A percentile compares a stretch with the other conserved stretches of the same genome.
Conservation (phyloP, 2,113 vertebrate species). For the Jacana jacana region DNA sequence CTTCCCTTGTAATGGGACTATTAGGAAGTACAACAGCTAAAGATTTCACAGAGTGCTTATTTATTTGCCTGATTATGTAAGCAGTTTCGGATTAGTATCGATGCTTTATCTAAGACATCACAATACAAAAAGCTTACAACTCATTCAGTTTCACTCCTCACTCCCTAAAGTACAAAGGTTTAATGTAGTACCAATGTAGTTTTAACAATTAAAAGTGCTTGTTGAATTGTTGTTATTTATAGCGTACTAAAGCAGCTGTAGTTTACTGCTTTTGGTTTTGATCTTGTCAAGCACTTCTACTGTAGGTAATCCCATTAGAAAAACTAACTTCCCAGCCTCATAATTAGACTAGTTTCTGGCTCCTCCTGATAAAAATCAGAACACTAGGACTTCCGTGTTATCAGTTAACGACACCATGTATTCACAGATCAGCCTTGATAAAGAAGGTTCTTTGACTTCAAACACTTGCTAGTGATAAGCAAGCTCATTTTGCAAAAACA, state of each 20-base stretch:
- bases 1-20: background rate
- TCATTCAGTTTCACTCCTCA: background rate
- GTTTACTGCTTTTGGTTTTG: background rate
- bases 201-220: background rate
- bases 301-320: background rate
- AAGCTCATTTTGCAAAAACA: background rate
- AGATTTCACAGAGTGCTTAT: background rate
- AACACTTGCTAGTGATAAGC: background rate
- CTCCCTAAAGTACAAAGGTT: background rate
- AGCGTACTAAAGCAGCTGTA: background rate
- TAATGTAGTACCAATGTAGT: background rate
- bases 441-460: background rate
- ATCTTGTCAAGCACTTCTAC: background rate
- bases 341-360: background rate
- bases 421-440: background rate
- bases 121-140: background rate
- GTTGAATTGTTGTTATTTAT: background rate
- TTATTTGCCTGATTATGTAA: background rate
- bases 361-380: background rate
- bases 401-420: background rate
- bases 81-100: background rate
- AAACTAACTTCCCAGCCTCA: background rate
- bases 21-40: background rate
- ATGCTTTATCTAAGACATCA: background rate
- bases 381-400: background rate